These are phyloP conservation scores for Glyphotaelius pellucidus DNA, from an alignment of 2,888 invertebrate genomes.

Conservation along the genomic window DNA sequence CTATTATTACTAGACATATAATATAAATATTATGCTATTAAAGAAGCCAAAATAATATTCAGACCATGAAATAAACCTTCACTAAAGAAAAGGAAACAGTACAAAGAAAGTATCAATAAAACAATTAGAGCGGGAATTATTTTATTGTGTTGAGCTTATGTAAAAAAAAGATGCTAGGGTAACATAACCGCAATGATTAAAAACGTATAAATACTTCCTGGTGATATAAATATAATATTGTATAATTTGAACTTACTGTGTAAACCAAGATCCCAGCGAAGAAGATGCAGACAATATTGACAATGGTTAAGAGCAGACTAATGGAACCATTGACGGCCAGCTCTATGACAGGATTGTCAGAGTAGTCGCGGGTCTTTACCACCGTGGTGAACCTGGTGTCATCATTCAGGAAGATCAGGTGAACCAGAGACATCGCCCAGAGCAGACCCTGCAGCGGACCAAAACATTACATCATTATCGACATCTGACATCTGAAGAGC, in stretches of 20 bases:
- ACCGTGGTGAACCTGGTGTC: conserved; percentile 72
- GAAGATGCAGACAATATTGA: conserved; percentile 87
- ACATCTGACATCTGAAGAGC: too few species aligned
- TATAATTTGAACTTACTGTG: conserved; percentile 76
- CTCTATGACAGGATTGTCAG: conserved; percentile 79
- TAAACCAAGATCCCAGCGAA: conserved; percentile 83
- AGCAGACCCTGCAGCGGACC: conserved; percentile 77
- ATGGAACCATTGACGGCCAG: conserved; percentile 81
- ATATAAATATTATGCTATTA: too few species aligned
- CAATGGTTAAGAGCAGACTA: conserved; percentile 83
- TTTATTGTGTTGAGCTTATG: too few species aligned
- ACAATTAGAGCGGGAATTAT: too few species aligned
- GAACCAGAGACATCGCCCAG: conserved; percentile 81
- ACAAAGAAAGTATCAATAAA: too few species aligned
- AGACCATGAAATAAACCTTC: too few species aligned
- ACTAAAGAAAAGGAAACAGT: too few species aligned
- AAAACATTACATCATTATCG: conserved; percentile 1
- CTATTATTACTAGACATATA: too few species aligned
- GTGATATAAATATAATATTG: background rate
- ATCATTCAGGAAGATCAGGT: conserved; percentile 74
- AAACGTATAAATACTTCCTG: too few species aligned
- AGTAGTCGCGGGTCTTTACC: conserved; percentile 76
- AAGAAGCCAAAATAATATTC: too few species aligned
- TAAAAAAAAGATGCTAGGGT: background rate
- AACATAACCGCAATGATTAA: background rate